Conservation (phyloP, 2,113 vertebrate species). For the Toxostoma redivivum region DNA sequence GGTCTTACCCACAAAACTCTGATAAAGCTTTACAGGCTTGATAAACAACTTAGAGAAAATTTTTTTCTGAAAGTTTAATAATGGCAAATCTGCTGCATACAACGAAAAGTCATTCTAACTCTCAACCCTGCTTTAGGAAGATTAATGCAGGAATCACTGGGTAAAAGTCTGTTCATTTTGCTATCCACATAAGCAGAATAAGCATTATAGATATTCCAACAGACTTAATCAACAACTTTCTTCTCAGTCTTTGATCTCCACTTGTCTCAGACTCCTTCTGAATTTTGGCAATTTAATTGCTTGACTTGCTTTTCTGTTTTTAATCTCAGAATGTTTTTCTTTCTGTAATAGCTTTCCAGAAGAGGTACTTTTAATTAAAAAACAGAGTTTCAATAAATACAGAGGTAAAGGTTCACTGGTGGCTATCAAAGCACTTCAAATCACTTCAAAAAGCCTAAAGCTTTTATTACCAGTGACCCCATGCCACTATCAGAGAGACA, state of each 20-base stretch:
- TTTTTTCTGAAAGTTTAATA: not conserved
- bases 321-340: not conserved
- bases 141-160: not conserved
- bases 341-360: not conserved
- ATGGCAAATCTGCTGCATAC: not conserved
- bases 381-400: not conserved
- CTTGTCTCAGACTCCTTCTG: not conserved
- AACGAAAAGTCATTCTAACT: not conserved
- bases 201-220: not conserved
- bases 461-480: not conserved
- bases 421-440: not conserved
- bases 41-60: rapidly evolving
- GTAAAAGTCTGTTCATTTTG: not conserved
- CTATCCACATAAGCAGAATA: not conserved
- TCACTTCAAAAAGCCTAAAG: not conserved
- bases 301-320: not conserved
- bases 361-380: not conserved
- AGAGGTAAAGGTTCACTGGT: not conserved
- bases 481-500: not conserved
- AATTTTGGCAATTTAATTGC: not conserved
- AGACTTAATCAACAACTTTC: not conserved
- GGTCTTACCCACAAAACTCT: not conserved
- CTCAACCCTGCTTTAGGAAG: not conserved
- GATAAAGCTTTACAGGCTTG: not conserved
- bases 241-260: not conserved